Conservation (phyloP, 2,797 vertebrate species). For the Notolepis coatsorum region DNA sequence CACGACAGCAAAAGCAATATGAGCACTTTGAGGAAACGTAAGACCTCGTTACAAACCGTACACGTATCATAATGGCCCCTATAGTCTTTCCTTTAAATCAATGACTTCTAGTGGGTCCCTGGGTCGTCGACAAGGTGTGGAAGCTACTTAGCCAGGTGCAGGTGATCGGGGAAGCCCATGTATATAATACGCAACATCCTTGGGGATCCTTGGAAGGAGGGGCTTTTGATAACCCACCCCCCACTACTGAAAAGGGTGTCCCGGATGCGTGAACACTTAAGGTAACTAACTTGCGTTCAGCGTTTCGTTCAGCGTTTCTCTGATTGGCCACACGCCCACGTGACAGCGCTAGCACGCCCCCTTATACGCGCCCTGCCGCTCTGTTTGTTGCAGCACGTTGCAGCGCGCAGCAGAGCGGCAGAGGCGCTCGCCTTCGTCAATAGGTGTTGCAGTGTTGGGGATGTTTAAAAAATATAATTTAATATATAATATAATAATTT, state of each 20-base stretch:
- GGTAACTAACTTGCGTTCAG: too few relatives aligned
- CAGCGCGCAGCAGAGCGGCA: too few relatives aligned
- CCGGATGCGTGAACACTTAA: too few relatives aligned
- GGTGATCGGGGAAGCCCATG: slow-evolving; percentile 60
- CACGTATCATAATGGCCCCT: slow-evolving; percentile 12
- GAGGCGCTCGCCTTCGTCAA: too few relatives aligned
- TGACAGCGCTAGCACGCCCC: too few relatives aligned
- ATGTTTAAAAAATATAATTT: too few relatives aligned
- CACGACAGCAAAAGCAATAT: slow-evolving; percentile 35
- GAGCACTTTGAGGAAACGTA: slow-evolving; percentile 47
- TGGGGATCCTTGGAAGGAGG: slow-evolving; percentile 51
- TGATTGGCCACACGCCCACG: too few relatives aligned
- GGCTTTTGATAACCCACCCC: slow-evolving; percentile 1
- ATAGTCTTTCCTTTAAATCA: slow-evolving; percentile 16
- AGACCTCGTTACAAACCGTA: slow-evolving; percentile 27
- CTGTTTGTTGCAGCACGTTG: too few relatives aligned
- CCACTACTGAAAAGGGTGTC: slow-evolving; percentile 2
- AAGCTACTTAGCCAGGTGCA: slow-evolving; percentile 42
- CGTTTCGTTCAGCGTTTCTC: too few relatives aligned
- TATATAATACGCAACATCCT: slow-evolving; percentile 49
- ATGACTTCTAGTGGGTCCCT: slow-evolving; percentile 19
- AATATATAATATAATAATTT: too few relatives aligned
- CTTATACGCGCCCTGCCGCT: too few relatives aligned
- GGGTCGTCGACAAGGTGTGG: slow-evolving; percentile 42
- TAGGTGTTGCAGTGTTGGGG: too few relatives aligned